Evolutionary conservation across 2,113 vertebrate genomes (phyloP), one percentile per base, ranked within the genome.

Genomic region (Hiodon alosoides): DNA sequence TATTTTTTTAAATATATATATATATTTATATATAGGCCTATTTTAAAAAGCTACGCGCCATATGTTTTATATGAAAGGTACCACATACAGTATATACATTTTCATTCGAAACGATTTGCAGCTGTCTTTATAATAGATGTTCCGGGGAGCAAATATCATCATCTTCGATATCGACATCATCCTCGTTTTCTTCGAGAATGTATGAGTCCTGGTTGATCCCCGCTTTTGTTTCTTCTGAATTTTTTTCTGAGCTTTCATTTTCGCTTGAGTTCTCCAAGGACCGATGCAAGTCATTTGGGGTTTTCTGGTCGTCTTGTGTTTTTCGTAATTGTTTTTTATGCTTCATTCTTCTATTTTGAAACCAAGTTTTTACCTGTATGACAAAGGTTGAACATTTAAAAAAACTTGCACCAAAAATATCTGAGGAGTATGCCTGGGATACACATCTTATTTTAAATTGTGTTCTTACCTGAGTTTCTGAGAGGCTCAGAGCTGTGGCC

Each of bases 251-350:
- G 65, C 82, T 80, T 31, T 93, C 93, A 60, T 90, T 82, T 67
- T 91, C 92, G 5, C 90, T 91, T 2, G 92, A 90, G 82, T 90
- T 94, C 55, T 87, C 91, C 75, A 90, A 89, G 0, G 88, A 86
- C 57, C 91, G 86, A 70, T 94, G 94, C 31, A 88, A 81, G 0
- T 90, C 91, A 0, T 85, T 88, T 0, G 91, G 82, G 0, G 74
- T 86, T 81, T 97, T 97, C 72, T 93, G 88, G 31, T 96, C 97
- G 51, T 98, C 97, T 79, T 97, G 95, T n/a, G 87, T 93, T 79
- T 98, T 98, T 79, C 96, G 76, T 86, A 98, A 86, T 85, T 97
- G 96, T 74, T 99, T 99, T 90, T 99, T 98, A 82, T 96, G 94
- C 85, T 97, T 97, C 95, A 97, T 97, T 75, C 95, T 87, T 59